Conservation (phyloP, 2,797 vertebrate genomes). For the Pristis pectinata region DNA sequence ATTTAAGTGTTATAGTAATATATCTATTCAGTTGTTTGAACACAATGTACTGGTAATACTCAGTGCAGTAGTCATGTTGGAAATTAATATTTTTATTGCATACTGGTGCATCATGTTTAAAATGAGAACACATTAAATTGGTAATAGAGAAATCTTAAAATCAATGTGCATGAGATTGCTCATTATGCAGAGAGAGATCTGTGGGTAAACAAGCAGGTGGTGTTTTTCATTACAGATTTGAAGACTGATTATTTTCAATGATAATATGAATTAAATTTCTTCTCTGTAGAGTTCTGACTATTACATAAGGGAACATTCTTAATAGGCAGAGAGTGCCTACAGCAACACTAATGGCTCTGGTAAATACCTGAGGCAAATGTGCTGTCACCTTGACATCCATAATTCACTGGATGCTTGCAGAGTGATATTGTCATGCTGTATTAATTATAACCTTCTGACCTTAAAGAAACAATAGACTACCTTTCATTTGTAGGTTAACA, state of each 20-base stretch:
- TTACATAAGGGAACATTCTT: constrained; percentile 50
- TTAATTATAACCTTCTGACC: constrained; percentile 37
- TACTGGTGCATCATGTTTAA: constrained; percentile 35
- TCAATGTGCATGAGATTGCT: constrained; percentile 52
- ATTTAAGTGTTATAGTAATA: constrained; percentile 29
- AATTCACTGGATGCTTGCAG: constrained; percentile 37
- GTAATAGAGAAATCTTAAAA: constrained; percentile 43
- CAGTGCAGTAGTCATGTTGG: constrained; percentile 37
- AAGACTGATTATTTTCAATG: constrained; percentile 56
- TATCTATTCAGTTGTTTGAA: constrained; percentile 34
- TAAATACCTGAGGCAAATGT: constrained; percentile 50
- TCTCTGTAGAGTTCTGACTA: constrained; percentile 47
- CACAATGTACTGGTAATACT: constrained; percentile 27
- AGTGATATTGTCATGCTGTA: not conserved
- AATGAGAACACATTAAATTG: constrained; percentile 38
- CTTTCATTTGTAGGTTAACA: constrained; percentile 17
- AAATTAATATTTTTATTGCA: constrained; percentile 38
- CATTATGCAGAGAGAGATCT: constrained; percentile 54
- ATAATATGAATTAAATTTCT: constrained; percentile 57
- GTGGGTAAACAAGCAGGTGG: constrained; percentile 52
- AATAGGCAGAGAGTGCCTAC: constrained; percentile 48
- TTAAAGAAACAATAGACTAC: constrained; percentile 28
- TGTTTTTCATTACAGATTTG: constrained; percentile 56
- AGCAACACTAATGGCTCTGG: constrained; percentile 49
- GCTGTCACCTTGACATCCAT: constrained; percentile 38